phyloP scores from a whole-genome alignment of 2,888 invertebrate species.

The Lithosia quadra region DNA sequence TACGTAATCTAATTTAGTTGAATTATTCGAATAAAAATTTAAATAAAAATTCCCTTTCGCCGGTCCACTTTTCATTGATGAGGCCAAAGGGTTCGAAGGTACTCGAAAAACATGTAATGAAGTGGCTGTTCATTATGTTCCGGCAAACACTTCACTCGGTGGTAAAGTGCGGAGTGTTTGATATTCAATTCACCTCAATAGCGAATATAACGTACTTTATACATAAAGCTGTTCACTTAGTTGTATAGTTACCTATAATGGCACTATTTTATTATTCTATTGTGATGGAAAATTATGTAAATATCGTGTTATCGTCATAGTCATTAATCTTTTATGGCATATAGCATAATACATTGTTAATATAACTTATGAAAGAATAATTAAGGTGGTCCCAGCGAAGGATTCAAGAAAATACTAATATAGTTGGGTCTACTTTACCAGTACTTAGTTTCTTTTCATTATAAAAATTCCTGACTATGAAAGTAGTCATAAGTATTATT shows the following conservation, averaged over 20 bases:
- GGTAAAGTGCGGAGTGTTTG: constrained; percentile 33
- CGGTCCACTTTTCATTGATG: constrained; percentile 29
- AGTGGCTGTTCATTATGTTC: constrained; percentile 23
- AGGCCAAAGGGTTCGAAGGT: constrained; percentile 16
- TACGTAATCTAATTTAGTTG: constrained; percentile 43
- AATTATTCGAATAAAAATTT: constrained; percentile 32
- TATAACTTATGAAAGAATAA: constrained; percentile 2
- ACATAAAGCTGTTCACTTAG: neutral
- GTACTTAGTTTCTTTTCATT: too few species aligned
- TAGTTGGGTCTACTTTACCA: neutral
- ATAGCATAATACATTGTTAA: neutral
- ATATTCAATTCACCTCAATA: constrained; percentile 30
- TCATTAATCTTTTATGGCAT: constrained; percentile 12
- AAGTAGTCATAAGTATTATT: constrained; percentile 13
- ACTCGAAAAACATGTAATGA: constrained; percentile 25
- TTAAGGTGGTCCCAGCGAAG: neutral
- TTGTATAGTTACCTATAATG: constrained; percentile 6
- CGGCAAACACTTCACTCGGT: constrained; percentile 29
- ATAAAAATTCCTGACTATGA: too few species aligned
- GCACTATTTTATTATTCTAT: constrained; percentile 13
- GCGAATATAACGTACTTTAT: constrained; percentile 3
- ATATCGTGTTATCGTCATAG: constrained; percentile 10
- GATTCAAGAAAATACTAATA: neutral
- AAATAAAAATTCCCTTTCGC: constrained; percentile 30
- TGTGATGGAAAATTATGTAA: constrained; percentile 19